phyloP scores from a whole-genome alignment of 2,797 vertebrate genomes.

The Halcyon badia region DNA sequence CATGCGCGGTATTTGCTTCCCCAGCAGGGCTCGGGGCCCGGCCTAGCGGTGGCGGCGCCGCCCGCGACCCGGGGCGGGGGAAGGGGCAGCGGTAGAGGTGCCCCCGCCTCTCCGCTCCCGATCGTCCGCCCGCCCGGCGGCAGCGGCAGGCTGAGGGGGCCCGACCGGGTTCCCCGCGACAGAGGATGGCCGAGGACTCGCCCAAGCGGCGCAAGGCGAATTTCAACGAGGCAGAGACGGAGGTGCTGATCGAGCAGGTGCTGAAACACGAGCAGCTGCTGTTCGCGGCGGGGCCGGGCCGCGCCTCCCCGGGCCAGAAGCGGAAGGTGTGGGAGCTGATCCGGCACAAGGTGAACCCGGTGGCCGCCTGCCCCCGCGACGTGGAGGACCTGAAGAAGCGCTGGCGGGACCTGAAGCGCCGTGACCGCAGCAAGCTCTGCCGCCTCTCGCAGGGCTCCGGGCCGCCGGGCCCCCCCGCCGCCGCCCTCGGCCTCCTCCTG shows the following conservation, averaged over 20 bases:
- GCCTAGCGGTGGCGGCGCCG: background rate
- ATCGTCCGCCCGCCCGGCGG: background rate
- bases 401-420: constrained; percentile 72
- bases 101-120: background rate
- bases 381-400: constrained; percentile 74
- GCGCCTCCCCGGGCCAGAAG: constrained; percentile 66
- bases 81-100: background rate
- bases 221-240: constrained; percentile 75
- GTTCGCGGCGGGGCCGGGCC: constrained; percentile 33
- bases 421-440: constrained; percentile 72
- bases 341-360: constrained; percentile 45
- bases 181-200: constrained; percentile 68
- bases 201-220: constrained; percentile 74
- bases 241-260: constrained; percentile 76
- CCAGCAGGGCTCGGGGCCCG: background rate
- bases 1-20: constrained; percentile 66
- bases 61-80: background rate
- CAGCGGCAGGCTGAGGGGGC: background rate
- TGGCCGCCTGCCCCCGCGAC: constrained; percentile 66
- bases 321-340: constrained; percentile 70
- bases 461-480: background rate
- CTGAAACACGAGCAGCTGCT: constrained; percentile 69
- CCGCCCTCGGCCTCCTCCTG: constrained; percentile 49
- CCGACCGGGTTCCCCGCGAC: background rate
- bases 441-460: constrained; percentile 48